A percentile compares a stretch with the other conserved stretches of the same genome.
These are phyloP conservation scores for Apodemia zela DNA, from an alignment of 2,888 invertebrate genomes.

Conservation along the genomic window DNA sequence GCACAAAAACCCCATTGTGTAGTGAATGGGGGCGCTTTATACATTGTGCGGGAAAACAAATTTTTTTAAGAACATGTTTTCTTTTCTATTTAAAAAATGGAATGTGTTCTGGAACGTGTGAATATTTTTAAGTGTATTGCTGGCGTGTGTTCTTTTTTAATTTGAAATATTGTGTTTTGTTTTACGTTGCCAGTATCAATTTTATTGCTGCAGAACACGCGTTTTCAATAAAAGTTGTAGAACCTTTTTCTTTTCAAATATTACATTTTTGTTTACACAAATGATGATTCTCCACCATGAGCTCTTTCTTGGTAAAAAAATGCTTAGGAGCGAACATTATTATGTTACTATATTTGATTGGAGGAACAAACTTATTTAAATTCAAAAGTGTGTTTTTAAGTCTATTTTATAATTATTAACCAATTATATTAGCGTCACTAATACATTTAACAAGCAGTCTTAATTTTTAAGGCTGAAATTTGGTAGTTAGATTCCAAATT, in stretches of 20 bases:
- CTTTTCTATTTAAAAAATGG: slow-evolving; percentile 52
- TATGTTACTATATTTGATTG: too few species aligned
- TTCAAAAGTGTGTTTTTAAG: too few species aligned
- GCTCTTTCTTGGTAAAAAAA: too few species aligned
- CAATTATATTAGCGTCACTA: too few species aligned
- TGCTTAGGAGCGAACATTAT: too few species aligned
- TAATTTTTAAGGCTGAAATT: too few species aligned
- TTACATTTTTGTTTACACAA: slow-evolving; percentile 12
- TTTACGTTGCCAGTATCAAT: slow-evolving; percentile 33
- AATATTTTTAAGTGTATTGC: slow-evolving; percentile 66
- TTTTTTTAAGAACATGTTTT: slow-evolving; percentile 71
- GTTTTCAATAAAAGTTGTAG: slow-evolving; percentile 35
- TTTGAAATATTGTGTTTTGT: slow-evolving; percentile 59
- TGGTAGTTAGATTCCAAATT: too few species aligned
- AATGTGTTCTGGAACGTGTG: slow-evolving; percentile 63
- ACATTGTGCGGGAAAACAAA: slow-evolving; percentile 63
- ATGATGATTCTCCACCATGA: background rate
- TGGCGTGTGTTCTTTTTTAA: slow-evolving; percentile 57
- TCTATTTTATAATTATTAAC: too few species aligned
- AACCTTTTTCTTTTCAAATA: slow-evolving; percentile 30
- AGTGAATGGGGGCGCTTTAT: slow-evolving; percentile 68
- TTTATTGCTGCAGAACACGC: slow-evolving; percentile 17
- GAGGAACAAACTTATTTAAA: too few species aligned
- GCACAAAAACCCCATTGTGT: slow-evolving; percentile 68
- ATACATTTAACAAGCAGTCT: too few species aligned